Evolutionary conservation across 2,113 vertebrate genomes (phyloP).

Genomic region (Numida meleagris): DNA sequence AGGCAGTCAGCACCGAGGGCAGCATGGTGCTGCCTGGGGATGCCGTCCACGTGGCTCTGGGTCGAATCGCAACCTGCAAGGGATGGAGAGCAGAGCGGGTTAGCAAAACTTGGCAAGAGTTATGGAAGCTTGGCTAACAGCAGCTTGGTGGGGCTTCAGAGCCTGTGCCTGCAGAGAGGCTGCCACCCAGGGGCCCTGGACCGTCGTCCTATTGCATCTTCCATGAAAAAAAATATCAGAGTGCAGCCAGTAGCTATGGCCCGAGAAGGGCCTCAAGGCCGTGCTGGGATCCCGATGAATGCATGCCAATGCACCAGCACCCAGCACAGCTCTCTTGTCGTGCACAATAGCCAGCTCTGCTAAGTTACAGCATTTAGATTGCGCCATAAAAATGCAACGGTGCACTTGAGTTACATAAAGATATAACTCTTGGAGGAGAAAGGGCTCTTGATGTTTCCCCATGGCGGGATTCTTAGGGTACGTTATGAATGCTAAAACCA

Average conservation of each 20-base stretch:
- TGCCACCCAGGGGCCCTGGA: accelerated
- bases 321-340: background rate
- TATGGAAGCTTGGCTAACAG: background rate
- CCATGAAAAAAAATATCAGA: background rate
- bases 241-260: background rate
- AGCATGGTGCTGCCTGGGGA: background rate
- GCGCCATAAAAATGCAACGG: background rate
- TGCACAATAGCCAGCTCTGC: background rate
- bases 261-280: accelerated
- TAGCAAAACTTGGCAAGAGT: background rate
- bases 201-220: background rate
- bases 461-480: background rate
- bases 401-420: constrained; percentile 20
- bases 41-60: background rate
- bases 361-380: background rate
- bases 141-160: background rate
- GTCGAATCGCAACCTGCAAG: background rate
- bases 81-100: background rate
- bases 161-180: background rate
- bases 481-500: background rate
- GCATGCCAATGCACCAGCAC: background rate
- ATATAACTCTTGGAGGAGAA: background rate
- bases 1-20: background rate
- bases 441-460: background rate
- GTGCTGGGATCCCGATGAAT: background rate